A percentile compares a stretch with the other conserved stretches of the same genome.
Conservation (phyloP, 1,140 invertebrate genomes). For the Scaptomyza hsui region DNA sequence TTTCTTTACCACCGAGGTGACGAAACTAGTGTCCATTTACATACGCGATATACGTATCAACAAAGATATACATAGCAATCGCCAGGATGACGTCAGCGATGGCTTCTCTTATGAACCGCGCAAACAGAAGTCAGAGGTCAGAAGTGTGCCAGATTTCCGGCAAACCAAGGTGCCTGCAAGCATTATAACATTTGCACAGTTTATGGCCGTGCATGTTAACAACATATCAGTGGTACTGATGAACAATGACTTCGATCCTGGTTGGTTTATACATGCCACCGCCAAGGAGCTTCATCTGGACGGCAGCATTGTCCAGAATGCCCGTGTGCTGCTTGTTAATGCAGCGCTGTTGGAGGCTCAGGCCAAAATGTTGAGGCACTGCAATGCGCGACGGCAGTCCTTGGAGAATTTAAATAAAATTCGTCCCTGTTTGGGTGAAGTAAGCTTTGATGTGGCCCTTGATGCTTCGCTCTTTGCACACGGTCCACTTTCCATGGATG, state of each 20-base stretch:
- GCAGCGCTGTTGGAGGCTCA: constrained; percentile 87
- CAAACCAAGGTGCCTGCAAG: constrained; percentile 90
- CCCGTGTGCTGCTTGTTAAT: constrained; percentile 89
- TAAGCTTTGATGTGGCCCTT: constrained; percentile 89
- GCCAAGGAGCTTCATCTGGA: constrained; percentile 91
- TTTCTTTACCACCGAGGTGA: constrained; percentile 94
- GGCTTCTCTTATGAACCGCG: constrained; percentile 62
- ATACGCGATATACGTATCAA: constrained; percentile 93
- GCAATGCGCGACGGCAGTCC: constrained; percentile 70
- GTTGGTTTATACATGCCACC: constrained; percentile 91
- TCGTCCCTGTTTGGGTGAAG: constrained; percentile 87
- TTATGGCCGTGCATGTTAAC: constrained; percentile 93
- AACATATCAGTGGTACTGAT: constrained; percentile 91
- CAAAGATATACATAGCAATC: constrained; percentile 88
- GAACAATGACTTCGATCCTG: constrained; percentile 86
- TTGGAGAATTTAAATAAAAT: constrained; percentile 79
- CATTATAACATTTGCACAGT: constrained; percentile 93
- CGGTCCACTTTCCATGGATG: constrained; percentile 91
- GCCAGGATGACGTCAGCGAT: constrained; percentile 49
- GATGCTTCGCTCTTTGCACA: constrained; percentile 91
- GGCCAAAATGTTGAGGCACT: constrained; percentile 84
- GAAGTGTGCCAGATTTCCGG: constrained; percentile 87
- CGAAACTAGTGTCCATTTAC: constrained; percentile 93
- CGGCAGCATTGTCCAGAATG: constrained; percentile 89
- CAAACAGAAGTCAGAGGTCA: constrained; percentile 57